A percentile compares a stretch with the other conserved stretches of the same genome.
Evolutionary conservation across 2,113 vertebrate genomes (phyloP).

Genomic region (Parus major): DNA sequence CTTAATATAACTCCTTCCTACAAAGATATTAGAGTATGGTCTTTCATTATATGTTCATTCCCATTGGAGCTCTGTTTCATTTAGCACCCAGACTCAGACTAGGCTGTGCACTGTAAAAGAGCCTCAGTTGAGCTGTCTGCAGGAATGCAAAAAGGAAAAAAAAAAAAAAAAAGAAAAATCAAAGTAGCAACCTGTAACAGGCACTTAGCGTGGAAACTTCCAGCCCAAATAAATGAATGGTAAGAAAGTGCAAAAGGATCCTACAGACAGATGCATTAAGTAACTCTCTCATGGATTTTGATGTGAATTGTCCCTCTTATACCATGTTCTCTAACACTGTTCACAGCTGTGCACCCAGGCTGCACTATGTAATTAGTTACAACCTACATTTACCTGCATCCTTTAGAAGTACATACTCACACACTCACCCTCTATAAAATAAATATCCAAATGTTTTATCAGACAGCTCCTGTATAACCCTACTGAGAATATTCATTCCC

Average conservation of each 20-base stretch:
- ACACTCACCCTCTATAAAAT: background rate
- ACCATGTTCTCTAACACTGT: background rate
- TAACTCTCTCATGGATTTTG: background rate
- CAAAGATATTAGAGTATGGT: background rate
- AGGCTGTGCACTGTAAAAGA: background rate
- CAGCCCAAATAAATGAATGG: background rate
- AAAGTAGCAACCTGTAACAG: background rate
- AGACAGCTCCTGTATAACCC: background rate
- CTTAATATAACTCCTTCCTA: background rate
- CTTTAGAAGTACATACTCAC: background rate
- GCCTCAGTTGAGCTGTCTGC: background rate
- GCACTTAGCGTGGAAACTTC: background rate
- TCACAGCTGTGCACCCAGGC: rapidly evolving
- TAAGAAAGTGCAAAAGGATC: background rate
- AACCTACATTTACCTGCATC: background rate
- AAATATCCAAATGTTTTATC: background rate
- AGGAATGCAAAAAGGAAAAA: background rate
- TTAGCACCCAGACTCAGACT: background rate
- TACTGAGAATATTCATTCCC: background rate
- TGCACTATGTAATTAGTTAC: background rate
- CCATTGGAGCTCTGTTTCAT: background rate
- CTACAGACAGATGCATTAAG: background rate
- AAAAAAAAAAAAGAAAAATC: background rate
- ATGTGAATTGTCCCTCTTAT: background rate
- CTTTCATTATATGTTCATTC: background rate